Evolutionary conservation across 1,140 invertebrate genomes (phyloP).

Genomic region (Araneus ventricosus): DNA sequence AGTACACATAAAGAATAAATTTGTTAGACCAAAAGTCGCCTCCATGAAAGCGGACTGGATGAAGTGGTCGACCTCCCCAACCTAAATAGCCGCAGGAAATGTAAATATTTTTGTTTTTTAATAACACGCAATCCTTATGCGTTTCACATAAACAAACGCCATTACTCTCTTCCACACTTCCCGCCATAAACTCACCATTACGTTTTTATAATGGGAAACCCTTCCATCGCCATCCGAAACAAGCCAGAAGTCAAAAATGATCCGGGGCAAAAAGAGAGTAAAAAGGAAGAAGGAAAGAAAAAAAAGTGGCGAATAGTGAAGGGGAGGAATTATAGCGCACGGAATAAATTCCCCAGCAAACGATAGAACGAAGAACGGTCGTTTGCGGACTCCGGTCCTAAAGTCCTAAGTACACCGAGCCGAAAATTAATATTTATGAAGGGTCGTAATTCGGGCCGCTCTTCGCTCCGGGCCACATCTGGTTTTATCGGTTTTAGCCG

Average conservation of each 20-base stretch:
- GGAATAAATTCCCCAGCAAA: conserved; percentile 28
- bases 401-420: conserved; percentile 59
- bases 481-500: conserved; percentile 73
- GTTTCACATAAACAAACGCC: no score
- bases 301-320: not conserved
- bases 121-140: no score
- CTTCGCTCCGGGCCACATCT: conserved; percentile 69
- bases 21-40: no score
- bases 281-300: not conserved
- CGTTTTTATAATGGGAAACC: conserved; percentile 25
- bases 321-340: not conserved
- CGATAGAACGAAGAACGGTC: conserved; percentile 8
- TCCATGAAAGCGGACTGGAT: no score
- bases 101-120: no score
- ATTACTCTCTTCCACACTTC: not conserved
- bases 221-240: not conserved
- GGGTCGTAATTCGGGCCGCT: conserved; percentile 55
- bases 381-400: conserved; percentile 24
- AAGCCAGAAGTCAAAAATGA: conserved; percentile 8
- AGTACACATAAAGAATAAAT: no score
- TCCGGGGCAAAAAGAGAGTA: not conserved
- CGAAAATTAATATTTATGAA: conserved; percentile 75
- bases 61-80: no score
- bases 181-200: conserved; percentile 9
- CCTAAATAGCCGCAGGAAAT: no score